Base-by-base conservation (phyloP, 2,888 invertebrate species). In the Acleris cristana region DNA sequence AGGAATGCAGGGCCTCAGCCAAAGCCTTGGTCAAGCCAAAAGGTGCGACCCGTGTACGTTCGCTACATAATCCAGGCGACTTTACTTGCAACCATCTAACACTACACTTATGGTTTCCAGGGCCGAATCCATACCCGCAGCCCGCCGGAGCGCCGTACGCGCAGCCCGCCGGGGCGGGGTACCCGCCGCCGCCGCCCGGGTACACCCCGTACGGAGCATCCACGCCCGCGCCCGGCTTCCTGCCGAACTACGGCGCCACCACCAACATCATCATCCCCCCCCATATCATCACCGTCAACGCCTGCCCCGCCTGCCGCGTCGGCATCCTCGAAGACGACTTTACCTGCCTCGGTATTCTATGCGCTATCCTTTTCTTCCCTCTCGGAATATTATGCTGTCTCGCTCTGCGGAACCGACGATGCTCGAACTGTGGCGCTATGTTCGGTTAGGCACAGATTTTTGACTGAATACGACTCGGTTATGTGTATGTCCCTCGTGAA, bases 261-360 rank as follows among this genome's bases (percentile, higher is more conserved):
- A 92, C 92, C 7, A 94, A 90, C 58, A 93, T 96, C 26, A 94
- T 95, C 66, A 94, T 96, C 71, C 95, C 95, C 59, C 95, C 96
- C 4, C 96, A 97, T 71, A 96, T 98, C 48, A 96, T 98, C 70
- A 92, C 97, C 0, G 96, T 98, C 0, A 97, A 97, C 0, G 97
- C 96, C 3, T 98, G 98, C 85, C 98, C 98, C 2, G 96, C 97
- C 1, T 98, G 98, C 81, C 94, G 98, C 74, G 97, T 98, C 69
- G 98, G 98, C 18, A 94, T 97, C 30, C 89, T 98, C 52, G 97
- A 98, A 88, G 97, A 98, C 76, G 97, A 97, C 80, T 98, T 96
- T 85, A 96, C 97, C 0, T 96, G 96, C 78, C 92, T 97, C 54
- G 98, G 98, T 65, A 93, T 98, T 16, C 89, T 96, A 64, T 97